Conservation (phyloP, 2,113 vertebrate genomes). For the Xiphophorus maculatus region DNA sequence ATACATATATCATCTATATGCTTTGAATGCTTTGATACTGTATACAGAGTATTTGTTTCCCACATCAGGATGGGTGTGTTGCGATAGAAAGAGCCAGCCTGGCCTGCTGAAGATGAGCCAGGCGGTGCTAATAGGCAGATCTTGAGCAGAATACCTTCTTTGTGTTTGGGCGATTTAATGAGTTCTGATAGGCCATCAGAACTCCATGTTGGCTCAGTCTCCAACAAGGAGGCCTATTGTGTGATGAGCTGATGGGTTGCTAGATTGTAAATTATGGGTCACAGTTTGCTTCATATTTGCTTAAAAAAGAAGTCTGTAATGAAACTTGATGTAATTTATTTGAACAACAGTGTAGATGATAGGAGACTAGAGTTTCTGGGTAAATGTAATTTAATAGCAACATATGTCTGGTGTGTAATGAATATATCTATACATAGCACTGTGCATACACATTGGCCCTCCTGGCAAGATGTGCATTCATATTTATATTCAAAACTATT, state of each 20-base stretch:
- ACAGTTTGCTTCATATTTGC: slow-evolving; percentile 28
- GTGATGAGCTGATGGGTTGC: slow-evolving; percentile 27
- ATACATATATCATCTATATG: not conserved
- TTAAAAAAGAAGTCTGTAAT: not conserved
- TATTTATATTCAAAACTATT: no score
- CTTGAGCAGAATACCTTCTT: slow-evolving; percentile 67
- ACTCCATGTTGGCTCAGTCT: slow-evolving; percentile 38
- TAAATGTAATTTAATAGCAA: no score
- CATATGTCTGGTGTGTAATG: no score
- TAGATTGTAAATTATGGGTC: slow-evolving; percentile 32
- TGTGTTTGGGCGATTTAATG: slow-evolving; percentile 74
- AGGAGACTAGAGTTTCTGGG: not conserved
- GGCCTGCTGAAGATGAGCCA: slow-evolving; percentile 34
- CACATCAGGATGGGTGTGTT: slow-evolving; percentile 18
- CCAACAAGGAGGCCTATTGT: slow-evolving; percentile 68
- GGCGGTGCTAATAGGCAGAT: slow-evolving; percentile 47
- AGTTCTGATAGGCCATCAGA: slow-evolving; percentile 53
- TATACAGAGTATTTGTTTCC: slow-evolving; percentile 22
- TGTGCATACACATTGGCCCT: no score
- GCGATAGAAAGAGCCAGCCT: slow-evolving; percentile 17
- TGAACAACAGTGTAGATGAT: not conserved
- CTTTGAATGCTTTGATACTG: no score
- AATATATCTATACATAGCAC: no score
- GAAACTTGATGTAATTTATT: not conserved
- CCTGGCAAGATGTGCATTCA: no score